Percentiles rank a stretch among this genome's conserved stretches.
phyloP scores from a whole-genome alignment of 2,888 invertebrate species.

The Colletes collaris region DNA sequence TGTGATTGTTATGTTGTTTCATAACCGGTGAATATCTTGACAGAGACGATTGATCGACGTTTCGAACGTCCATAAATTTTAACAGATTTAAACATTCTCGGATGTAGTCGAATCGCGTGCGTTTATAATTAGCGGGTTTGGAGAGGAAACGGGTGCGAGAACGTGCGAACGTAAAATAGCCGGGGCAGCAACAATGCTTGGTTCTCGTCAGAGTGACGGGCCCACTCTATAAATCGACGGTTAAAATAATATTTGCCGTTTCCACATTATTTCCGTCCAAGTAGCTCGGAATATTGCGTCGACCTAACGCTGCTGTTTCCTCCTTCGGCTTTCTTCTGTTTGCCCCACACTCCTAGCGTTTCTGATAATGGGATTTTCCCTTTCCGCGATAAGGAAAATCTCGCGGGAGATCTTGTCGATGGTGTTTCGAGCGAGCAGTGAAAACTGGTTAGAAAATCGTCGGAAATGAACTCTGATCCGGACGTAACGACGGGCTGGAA shows the following conservation, averaged over 20 bases:
- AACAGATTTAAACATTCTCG: too few species aligned
- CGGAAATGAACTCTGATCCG: conserved; percentile 40
- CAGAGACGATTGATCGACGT: too few species aligned
- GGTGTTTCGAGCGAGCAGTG: conserved; percentile 6
- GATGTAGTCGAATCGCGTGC: background rate
- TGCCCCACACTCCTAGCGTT: background rate
- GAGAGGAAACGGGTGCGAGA: conserved; percentile 7
- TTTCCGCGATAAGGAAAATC: conserved; percentile 21
- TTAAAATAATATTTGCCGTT: conserved; percentile 78
- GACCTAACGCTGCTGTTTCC: background rate
- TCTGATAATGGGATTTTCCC: conserved; percentile 43
- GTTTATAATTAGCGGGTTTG: conserved; percentile 50
- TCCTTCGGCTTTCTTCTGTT: background rate
- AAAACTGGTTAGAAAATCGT: conserved; percentile 25
- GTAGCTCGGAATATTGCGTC: conserved; percentile 29
- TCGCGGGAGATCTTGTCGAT: conserved; percentile 20
- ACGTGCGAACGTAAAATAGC: conserved; percentile 11
- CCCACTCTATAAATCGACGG: conserved; percentile 76
- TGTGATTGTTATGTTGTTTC: too few species aligned
- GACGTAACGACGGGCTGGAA: background rate
- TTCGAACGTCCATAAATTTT: too few species aligned
- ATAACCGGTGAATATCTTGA: too few species aligned
- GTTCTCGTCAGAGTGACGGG: conserved; percentile 73
- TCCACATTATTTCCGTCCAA: conserved; percentile 69
- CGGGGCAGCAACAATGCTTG: conserved; percentile 64